Conservation (phyloP, 2,888 invertebrate genomes). For the Nebria brevicollis region DNA sequence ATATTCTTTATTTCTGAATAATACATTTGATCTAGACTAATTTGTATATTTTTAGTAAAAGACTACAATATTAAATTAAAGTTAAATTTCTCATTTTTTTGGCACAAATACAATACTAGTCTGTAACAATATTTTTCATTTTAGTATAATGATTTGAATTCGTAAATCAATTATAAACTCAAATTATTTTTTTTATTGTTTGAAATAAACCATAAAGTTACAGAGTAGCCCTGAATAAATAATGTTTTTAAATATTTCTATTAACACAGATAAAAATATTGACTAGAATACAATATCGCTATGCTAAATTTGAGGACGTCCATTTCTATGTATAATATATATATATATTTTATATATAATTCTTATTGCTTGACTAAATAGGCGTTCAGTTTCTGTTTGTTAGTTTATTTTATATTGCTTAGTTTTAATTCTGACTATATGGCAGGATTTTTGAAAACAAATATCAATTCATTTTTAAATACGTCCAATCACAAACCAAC, state of each 20-base stretch:
- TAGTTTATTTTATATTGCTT: slow-evolving; percentile 33
- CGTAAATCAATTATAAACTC: no score
- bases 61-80: slow-evolving; percentile 11
- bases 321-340: slow-evolving; percentile 32
- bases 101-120: slow-evolving; percentile 7
- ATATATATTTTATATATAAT: slow-evolving; percentile 12
- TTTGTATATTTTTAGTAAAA: slow-evolving; percentile 19
- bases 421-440: slow-evolving; percentile 32
- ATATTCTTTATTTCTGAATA: slow-evolving; percentile 39
- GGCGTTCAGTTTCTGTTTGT: slow-evolving; percentile 32
- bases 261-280: slow-evolving; percentile 39
- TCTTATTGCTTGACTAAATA: slow-evolving; percentile 41
- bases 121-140: no score
- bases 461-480: no score
- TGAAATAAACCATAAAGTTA: no score
- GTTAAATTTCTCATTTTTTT: slow-evolving; percentile 11
- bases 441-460: slow-evolving; percentile 29
- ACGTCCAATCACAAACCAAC: no score
- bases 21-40: slow-evolving; percentile 29
- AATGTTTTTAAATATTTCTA: slow-evolving; percentile 11
- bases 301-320: slow-evolving; percentile 31
- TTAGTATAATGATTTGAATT: no score
- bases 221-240: not conserved
- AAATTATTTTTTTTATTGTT: no score
- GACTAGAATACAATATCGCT: slow-evolving; percentile 33